phyloP scores from a whole-genome alignment of 1,140 invertebrate genomes.

The Trachymyrmex septentrionalis region DNA sequence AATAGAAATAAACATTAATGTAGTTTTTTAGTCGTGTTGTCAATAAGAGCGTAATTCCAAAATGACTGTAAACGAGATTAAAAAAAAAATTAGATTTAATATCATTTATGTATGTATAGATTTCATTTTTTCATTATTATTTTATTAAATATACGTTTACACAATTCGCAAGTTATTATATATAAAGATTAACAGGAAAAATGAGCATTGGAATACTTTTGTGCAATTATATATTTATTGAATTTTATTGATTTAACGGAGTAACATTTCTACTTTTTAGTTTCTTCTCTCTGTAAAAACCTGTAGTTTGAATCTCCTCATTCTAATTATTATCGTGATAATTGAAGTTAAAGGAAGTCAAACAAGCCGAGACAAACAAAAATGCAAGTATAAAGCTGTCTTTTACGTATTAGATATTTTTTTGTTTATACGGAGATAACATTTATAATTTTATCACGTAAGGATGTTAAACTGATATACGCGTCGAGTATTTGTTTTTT shows the following conservation, averaged over 20 bases:
- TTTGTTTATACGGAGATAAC: not conserved
- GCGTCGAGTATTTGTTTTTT: not conserved
- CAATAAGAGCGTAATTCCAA: not conserved
- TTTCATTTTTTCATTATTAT: no score
- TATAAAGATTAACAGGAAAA: not conserved
- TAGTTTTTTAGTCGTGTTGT: not conserved
- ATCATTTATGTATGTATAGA: not conserved
- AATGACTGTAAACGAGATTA: not conserved
- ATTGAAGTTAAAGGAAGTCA: not conserved
- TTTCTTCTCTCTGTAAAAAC: not conserved
- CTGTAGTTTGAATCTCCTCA: not conserved
- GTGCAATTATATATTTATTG: not conserved
- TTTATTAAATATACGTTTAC: no score
- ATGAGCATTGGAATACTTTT: not conserved
- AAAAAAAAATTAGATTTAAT: not conserved
- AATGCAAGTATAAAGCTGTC: constrained; percentile 7
- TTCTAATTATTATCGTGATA: constrained; percentile 19
- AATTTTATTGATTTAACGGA: not conserved
- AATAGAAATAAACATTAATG: no score
- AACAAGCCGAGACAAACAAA: not conserved
- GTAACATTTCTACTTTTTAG: not conserved
- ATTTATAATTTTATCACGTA: constrained; percentile 2
- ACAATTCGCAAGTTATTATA: not conserved
- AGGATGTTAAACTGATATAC: not conserved
- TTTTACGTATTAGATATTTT: not conserved